Evolutionary conservation across 1,140 invertebrate genomes (phyloP).

Genomic region (Apocrypta bakeri): DNA sequence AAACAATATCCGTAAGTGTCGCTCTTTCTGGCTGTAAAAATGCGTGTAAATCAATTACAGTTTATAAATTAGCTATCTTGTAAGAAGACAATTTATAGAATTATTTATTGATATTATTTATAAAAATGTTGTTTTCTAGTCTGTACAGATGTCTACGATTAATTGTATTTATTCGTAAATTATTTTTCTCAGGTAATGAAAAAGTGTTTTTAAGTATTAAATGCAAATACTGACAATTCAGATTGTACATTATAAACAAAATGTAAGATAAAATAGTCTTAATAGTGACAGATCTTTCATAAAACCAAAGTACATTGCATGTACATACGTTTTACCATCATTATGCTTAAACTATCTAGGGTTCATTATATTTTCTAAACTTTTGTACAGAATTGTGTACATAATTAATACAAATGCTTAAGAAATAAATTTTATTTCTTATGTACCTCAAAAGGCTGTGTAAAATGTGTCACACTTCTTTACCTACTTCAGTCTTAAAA

Average conservation of each 20-base stretch:
- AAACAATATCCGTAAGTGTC: background rate
- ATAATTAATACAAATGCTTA: slow-evolving; percentile 57
- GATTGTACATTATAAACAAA: slow-evolving; percentile 59
- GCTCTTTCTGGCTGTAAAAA: slow-evolving; percentile 27
- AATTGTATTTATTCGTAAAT: slow-evolving; percentile 25
- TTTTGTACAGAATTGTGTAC: slow-evolving; percentile 66
- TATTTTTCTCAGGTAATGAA: slow-evolving; percentile 8
- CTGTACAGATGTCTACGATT: slow-evolving; percentile 7
- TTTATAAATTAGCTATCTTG: slow-evolving; percentile 2
- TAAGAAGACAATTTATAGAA: background rate
- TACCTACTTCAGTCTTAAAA: slow-evolving; percentile 45
- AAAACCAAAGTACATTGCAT: slow-evolving; percentile 56
- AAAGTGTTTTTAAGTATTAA: slow-evolving; percentile 5
- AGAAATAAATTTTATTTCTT: slow-evolving; percentile 61
- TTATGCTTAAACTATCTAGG: slow-evolving; percentile 56
- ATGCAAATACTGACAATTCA: slow-evolving; percentile 22
- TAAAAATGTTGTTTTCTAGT: slow-evolving; percentile 8
- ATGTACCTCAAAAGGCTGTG: slow-evolving; percentile 38
- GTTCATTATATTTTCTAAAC: slow-evolving; percentile 60
- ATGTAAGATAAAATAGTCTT: slow-evolving; percentile 52
- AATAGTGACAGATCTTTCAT: slow-evolving; percentile 56
- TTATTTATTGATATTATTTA: slow-evolving; percentile 32
- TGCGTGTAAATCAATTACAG: slow-evolving; percentile 6
- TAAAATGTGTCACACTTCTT: slow-evolving; percentile 30
- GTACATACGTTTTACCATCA: slow-evolving; percentile 61